phyloP scores from a whole-genome alignment of 2,113 vertebrate genomes.

The Tenrec ecaudatus region DNA sequence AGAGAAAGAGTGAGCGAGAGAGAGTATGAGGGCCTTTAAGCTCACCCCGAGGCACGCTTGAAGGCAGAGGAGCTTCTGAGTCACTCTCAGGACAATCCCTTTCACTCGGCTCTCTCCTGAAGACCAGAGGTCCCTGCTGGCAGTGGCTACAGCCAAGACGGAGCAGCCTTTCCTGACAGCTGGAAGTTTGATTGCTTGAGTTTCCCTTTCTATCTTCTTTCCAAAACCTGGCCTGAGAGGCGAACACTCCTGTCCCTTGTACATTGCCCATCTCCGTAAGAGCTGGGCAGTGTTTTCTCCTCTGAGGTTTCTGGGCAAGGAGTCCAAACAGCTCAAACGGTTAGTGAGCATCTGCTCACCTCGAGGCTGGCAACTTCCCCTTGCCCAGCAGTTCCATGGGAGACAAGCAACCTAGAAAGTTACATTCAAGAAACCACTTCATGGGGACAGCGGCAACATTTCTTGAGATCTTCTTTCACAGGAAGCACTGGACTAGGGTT shows the following conservation, averaged over 20 bases:
- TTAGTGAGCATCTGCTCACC: background rate
- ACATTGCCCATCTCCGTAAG: background rate
- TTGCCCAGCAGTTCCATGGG: background rate
- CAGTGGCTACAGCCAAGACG: background rate
- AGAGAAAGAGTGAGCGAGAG: no score
- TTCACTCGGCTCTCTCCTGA: no score
- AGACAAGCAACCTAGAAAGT: background rate
- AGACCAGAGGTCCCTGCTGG: background rate
- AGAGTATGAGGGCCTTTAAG: background rate
- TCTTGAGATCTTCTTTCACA: background rate
- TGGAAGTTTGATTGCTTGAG: conserved; percentile 15
- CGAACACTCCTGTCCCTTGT: background rate
- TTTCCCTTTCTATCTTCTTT: conserved; percentile 20
- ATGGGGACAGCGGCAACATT: background rate
- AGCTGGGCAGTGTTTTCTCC: background rate
- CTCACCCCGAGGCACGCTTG: background rate
- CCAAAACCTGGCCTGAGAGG: background rate
- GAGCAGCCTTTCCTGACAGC: background rate
- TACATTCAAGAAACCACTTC: background rate
- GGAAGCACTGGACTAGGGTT: background rate
- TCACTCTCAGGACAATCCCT: fast-evolving
- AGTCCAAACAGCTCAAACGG: background rate
- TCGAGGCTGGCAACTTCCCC: background rate
- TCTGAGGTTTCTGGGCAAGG: background rate
- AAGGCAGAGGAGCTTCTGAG: background rate